phyloP scores from a whole-genome alignment of 2,888 invertebrate species.

The Sceliomorpha sp. region DNA sequence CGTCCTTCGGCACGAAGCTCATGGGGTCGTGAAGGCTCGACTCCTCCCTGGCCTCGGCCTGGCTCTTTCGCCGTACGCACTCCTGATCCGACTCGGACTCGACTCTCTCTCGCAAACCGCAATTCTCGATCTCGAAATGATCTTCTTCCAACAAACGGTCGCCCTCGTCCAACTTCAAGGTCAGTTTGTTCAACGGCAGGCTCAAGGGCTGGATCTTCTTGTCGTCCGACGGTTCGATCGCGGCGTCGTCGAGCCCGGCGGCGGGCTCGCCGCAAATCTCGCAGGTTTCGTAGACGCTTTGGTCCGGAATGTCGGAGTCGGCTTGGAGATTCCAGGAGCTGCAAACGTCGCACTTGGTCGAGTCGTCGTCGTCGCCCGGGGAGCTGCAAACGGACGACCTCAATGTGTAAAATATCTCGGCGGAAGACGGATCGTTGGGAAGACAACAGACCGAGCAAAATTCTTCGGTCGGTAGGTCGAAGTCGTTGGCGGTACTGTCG shows the following conservation, averaged over 20 bases:
- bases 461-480: constrained; percentile 67
- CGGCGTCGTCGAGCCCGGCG: constrained; percentile 28
- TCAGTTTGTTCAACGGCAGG: constrained; percentile 59
- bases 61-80: constrained; percentile 10
- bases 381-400: constrained; percentile 71
- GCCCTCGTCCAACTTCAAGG: constrained; percentile 54
- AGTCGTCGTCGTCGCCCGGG: constrained; percentile 73
- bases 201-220: constrained; percentile 52
- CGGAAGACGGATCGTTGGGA: constrained; percentile 63
- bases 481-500: constrained; percentile 67
- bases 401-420: constrained; percentile 70
- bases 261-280: constrained; percentile 74
- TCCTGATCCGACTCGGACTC: neutral
- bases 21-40: constrained; percentile 31
- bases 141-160: constrained; percentile 61
- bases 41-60: constrained; percentile 12
- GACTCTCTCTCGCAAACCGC: constrained; percentile 60
- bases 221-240: constrained; percentile 14
- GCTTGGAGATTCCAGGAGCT: constrained; percentile 71
- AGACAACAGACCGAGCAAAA: constrained; percentile 75
- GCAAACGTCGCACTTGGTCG: constrained; percentile 77
- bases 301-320: constrained; percentile 60
- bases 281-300: constrained; percentile 69
- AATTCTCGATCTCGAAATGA: constrained; percentile 72
- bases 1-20: constrained; percentile 66